A percentile compares a stretch with the other conserved stretches of the same genome.
These are phyloP conservation scores for Barypeithes pellucidus DNA, from an alignment of 2,888 invertebrate genomes.

Conservation along the genomic window DNA sequence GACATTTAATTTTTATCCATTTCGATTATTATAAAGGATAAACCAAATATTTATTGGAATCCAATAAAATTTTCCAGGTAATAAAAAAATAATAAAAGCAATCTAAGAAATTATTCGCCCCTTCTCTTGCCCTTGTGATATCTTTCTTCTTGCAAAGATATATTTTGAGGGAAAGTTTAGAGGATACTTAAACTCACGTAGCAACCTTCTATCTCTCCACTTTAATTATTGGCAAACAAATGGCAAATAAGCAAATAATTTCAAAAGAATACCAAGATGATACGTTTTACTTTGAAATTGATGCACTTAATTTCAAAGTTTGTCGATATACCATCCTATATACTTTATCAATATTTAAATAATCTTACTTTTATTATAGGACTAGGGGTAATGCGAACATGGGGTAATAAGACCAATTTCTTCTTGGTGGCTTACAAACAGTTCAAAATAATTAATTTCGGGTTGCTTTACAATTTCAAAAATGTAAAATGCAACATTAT, in stretches of 20 bases:
- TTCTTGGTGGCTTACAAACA: no score
- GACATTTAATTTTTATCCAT: no score
- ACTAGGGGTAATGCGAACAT: neutral
- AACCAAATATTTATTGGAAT: neutral
- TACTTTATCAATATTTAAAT: conserved; percentile 24
- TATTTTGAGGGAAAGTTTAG: conserved; percentile 14
- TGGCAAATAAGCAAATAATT: no score
- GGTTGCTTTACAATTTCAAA: no score
- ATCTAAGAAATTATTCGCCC: neutral
- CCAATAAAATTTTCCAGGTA: neutral
- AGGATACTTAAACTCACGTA: conserved; percentile 8
- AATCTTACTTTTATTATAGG: conserved; percentile 8
- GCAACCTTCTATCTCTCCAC: neutral
- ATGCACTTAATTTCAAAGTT: conserved; percentile 12
- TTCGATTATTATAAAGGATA: neutral
- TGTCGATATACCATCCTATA: conserved; percentile 20
- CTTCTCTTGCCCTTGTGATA: conserved; percentile 10
- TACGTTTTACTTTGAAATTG: no score
- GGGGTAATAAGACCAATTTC: no score
- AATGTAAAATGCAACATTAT: no score
- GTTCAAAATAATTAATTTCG: no score
- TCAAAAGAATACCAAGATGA: no score
- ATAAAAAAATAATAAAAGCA: conserved; percentile 14
- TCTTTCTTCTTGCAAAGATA: conserved; percentile 18
- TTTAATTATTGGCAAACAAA: conserved; percentile 27